Evolutionary conservation across 2,797 vertebrate species (phyloP).

Genomic region (Bradypus variegatus): DNA sequence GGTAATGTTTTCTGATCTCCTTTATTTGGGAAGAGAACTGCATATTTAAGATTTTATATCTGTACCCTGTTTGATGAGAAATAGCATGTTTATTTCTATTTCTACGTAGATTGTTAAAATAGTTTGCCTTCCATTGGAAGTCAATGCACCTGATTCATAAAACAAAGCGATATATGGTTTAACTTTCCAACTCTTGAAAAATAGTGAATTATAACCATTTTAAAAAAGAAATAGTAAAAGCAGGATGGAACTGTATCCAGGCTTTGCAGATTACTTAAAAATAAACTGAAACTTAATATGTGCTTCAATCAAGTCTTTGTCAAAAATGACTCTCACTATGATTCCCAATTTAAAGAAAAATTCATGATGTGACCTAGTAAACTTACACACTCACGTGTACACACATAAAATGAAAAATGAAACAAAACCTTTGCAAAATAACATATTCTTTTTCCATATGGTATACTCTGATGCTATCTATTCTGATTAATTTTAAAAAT

Average conservation of each 20-base stretch:
- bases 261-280: conserved; percentile 33
- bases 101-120: neutral
- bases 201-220: conserved; percentile 21
- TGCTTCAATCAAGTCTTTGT: conserved; percentile 14
- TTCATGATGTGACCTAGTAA: neutral
- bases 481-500: neutral
- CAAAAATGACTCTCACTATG: neutral
- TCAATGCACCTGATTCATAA: neutral
- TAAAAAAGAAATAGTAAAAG: conserved; percentile 47
- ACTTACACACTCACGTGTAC: neutral
- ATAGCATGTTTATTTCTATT: neutral
- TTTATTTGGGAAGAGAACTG: neutral
- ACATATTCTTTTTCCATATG: neutral
- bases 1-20: neutral
- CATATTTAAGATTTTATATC: neutral
- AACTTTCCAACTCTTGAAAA: conserved; percentile 5
- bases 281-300: conserved; percentile 35
- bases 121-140: neutral
- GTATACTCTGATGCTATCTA: neutral
- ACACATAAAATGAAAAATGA: neutral
- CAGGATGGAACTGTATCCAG: conserved; percentile 44
- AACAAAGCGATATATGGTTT: neutral
- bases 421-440: neutral
- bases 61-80: neutral
- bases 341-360: neutral